A percentile compares a stretch with the other conserved stretches of the same genome.
Evolutionary conservation across 2,113 vertebrate genomes (phyloP).

Genomic region (Neopipo cinnamomea): DNA sequence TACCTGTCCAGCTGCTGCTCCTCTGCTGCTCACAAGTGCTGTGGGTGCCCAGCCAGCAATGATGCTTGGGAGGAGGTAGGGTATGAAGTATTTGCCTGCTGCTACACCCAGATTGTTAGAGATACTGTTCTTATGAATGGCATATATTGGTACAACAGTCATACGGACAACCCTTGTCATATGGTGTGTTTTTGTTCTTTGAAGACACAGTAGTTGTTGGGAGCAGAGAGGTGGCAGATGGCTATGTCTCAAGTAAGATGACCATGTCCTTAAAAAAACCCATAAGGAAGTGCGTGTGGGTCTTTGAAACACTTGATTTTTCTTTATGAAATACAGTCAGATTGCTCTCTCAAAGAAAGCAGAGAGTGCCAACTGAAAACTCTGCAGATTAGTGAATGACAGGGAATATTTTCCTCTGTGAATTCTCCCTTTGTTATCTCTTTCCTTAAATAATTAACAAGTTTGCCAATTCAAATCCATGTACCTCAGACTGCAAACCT

Average conservation of each 20-base stretch:
- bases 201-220: background rate
- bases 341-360: background rate
- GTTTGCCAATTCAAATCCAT: background rate
- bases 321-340: background rate
- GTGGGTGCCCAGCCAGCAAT: background rate
- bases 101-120: background rate
- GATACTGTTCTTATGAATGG: background rate
- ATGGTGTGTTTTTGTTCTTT: background rate
- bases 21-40: background rate
- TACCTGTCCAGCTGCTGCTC: background rate
- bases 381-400: background rate
- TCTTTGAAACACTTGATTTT: background rate
- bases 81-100: background rate
- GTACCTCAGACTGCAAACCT: background rate
- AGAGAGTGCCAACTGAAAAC: background rate
- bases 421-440: background rate
- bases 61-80: background rate
- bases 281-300: background rate
- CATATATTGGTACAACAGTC: background rate
- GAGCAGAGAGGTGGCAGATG: background rate
- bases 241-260: background rate
- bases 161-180: background rate
- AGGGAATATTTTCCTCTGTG: background rate
- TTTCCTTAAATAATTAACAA: background rate
- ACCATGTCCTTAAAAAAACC: background rate